Percentiles rank a stretch among this genome's conserved stretches.
phyloP scores from a whole-genome alignment of 2,113 vertebrate genomes.

The Serinus canaria region DNA sequence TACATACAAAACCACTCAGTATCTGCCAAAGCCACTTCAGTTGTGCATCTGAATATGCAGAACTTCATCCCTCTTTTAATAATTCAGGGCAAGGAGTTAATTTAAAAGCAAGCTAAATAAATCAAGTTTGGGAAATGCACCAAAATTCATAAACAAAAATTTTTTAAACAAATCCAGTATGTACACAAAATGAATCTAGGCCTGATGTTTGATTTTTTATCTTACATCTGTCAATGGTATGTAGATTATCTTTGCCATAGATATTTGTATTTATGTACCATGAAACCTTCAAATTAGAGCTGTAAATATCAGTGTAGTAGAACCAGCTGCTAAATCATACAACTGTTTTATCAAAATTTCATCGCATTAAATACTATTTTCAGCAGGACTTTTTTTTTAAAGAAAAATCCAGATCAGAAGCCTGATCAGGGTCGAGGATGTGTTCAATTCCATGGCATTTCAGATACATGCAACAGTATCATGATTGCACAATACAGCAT shows the following conservation, averaged over 20 bases:
- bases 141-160: neutral
- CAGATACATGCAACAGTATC: neutral
- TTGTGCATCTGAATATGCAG: neutral
- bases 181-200: neutral
- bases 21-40: neutral
- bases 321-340: neutral
- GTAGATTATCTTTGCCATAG: neutral
- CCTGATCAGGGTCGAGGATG: neutral
- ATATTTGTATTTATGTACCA: neutral
- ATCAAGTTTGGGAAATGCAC: neutral
- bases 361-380: neutral
- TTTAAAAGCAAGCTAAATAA: neutral
- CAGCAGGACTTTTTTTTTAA: neutral
- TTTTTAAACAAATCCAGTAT: neutral
- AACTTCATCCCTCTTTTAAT: neutral
- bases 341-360: neutral
- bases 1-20: neutral
- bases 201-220: neutral
- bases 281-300: neutral
- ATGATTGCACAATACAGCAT: neutral
- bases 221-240: neutral
- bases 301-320: neutral
- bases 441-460: neutral
- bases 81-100: neutral
- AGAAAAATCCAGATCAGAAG: neutral